phyloP scores from a whole-genome alignment of 2,888 invertebrate species.

The Creontiades dilutus region DNA sequence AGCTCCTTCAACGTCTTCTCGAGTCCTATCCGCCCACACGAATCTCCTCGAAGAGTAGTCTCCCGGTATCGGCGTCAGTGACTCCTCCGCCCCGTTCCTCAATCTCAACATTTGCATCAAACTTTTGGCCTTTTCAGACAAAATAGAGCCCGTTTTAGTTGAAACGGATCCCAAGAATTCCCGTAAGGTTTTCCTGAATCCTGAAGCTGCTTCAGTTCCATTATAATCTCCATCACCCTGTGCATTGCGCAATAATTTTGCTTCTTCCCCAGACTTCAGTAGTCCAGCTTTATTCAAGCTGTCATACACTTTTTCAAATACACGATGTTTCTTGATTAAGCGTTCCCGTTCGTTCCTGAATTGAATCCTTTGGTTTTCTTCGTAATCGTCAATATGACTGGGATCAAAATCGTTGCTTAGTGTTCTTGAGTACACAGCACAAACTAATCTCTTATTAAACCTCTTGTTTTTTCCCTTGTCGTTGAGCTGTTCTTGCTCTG shows the following conservation, averaged over 20 bases:
- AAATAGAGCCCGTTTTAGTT: neutral
- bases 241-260: neutral
- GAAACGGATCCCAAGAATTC: neutral
- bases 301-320: constrained; percentile 80
- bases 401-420: constrained; percentile 82
- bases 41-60: neutral
- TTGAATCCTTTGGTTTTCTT: constrained; percentile 86
- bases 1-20: too few species aligned
- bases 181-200: neutral
- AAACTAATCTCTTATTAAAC: neutral
- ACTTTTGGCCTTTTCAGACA: neutral
- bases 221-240: neutral
- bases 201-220: neutral
- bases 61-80: neutral
- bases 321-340: constrained; percentile 85
- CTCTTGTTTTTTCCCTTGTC: neutral
- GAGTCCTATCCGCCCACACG: too few species aligned
- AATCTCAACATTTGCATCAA: constrained; percentile 28
- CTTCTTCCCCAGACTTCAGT: constrained; percentile 37
- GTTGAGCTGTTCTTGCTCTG: neutral
- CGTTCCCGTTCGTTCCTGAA: constrained; percentile 85
- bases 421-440: neutral
- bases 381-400: constrained; percentile 83
- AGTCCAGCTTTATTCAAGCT: constrained; percentile 55
- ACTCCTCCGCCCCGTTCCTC: neutral